These are phyloP conservation scores for Ibidorhyncha struthersii DNA, from an alignment of 2,113 vertebrate species.

Conservation along the genomic window DNA sequence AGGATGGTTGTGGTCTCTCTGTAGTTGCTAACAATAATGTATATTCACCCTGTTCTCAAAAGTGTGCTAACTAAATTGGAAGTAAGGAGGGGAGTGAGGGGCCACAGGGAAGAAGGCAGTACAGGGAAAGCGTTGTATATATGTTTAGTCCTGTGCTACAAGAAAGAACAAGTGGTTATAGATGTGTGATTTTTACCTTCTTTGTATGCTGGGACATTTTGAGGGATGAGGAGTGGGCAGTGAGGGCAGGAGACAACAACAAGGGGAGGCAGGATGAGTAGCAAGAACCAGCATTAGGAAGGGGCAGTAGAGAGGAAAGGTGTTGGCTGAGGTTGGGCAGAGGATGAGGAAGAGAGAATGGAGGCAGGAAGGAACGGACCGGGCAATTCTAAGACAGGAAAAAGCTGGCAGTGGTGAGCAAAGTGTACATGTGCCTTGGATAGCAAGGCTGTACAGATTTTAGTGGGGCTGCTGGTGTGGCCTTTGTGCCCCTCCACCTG, in stretches of 20 bases:
- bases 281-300: background rate
- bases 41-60: background rate
- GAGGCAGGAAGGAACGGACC: background rate
- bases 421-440: background rate
- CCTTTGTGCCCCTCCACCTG: accelerated
- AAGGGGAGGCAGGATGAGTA: background rate
- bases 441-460: background rate
- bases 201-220: background rate
- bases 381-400: background rate
- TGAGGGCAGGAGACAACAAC: accelerated
- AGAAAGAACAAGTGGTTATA: background rate
- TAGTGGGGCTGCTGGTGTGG: background rate
- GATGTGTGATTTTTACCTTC: background rate
- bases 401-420: background rate
- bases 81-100: background rate
- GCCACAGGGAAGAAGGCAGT: background rate
- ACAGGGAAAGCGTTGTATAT: background rate
- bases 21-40: background rate
- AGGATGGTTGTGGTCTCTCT: background rate
- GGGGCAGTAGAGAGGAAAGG: background rate
- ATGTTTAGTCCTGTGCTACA: background rate
- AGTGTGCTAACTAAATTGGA: background rate
- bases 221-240: background rate
- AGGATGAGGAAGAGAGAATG: background rate
- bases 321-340: background rate